Evolutionary conservation across 2,113 vertebrate species (phyloP).

Genomic region (Rhinolophus ferrumequinum): DNA sequence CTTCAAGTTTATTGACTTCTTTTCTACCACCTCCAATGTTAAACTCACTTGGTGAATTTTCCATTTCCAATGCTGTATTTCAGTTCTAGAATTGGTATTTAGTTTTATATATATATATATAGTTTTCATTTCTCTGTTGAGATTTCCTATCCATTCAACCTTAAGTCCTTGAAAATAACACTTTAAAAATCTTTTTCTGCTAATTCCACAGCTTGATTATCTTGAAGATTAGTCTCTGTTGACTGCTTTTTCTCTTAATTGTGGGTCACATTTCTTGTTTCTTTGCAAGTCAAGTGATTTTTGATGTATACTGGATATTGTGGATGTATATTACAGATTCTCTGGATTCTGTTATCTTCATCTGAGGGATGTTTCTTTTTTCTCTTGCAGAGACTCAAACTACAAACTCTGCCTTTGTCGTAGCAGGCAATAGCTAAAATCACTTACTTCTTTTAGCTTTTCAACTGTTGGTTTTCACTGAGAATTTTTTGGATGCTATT

Average conservation of each 20-base stretch:
- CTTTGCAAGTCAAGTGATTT: not conserved
- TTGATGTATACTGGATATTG: not conserved
- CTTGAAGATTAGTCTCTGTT: not conserved
- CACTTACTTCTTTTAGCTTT: not conserved
- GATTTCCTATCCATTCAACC: not conserved
- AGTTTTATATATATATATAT: not conserved
- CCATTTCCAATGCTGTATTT: not conserved
- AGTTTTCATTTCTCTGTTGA: conserved; percentile 10
- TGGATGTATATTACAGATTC: not conserved
- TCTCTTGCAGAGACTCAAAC: not conserved
- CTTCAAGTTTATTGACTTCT: not conserved
- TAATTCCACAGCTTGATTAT: not conserved
- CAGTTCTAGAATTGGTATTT: not conserved
- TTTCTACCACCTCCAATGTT: not conserved
- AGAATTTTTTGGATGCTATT: not conserved
- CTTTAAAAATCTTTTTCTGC: not conserved
- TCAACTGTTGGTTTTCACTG: not conserved
- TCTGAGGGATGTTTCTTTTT: not conserved
- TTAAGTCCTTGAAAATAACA: not conserved
- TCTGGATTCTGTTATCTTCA: not conserved
- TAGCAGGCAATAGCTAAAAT: not conserved
- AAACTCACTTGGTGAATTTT: not conserved
- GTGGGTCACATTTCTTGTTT: not conserved
- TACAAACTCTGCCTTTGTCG: not conserved
- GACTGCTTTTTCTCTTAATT: not conserved